Evolutionary conservation across 2,888 invertebrate genomes (phyloP).

Genomic region (Asteroscopus sphinx): DNA sequence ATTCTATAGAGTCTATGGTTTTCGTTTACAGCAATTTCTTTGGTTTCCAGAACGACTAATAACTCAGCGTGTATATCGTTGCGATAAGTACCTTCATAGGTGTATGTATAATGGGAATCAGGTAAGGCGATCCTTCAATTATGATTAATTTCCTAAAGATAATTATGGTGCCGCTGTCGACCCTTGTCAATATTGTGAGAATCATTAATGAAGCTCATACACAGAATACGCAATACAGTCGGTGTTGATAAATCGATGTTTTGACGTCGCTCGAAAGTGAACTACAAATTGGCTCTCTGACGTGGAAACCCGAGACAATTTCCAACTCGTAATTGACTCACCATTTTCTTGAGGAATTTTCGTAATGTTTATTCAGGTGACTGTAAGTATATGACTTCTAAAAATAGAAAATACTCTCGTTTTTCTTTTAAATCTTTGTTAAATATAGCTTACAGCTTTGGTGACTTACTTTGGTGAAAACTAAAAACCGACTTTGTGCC

Average conservation of each 20-base stretch:
- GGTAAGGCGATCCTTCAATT: neutral
- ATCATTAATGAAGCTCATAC: neutral
- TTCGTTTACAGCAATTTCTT: too few species aligned
- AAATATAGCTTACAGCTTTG: too few species aligned
- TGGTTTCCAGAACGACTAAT: too few species aligned
- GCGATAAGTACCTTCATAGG: too few species aligned
- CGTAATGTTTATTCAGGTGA: neutral
- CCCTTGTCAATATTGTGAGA: constrained; percentile 2
- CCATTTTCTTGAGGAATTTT: constrained; percentile 1
- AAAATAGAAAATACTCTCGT: too few species aligned
- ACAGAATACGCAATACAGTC: neutral
- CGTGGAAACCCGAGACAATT: constrained; percentile 5
- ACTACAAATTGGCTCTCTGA: constrained; percentile 9
- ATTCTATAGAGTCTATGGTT: too few species aligned
- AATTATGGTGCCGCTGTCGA: constrained; percentile 5
- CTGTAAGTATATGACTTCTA: neutral
- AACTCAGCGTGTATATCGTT: too few species aligned
- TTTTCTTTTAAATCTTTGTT: too few species aligned
- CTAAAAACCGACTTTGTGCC: too few species aligned
- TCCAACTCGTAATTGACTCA: constrained; percentile 6
- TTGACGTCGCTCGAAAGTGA: constrained; percentile 10
- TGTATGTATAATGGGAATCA: neutral
- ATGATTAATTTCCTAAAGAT: neutral
- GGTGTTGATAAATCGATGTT: constrained; percentile 3
- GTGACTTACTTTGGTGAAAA: too few species aligned